Evolutionary conservation across 2,113 vertebrate species (phyloP).

Genomic region (Pyrgilauda ruficollis): DNA sequence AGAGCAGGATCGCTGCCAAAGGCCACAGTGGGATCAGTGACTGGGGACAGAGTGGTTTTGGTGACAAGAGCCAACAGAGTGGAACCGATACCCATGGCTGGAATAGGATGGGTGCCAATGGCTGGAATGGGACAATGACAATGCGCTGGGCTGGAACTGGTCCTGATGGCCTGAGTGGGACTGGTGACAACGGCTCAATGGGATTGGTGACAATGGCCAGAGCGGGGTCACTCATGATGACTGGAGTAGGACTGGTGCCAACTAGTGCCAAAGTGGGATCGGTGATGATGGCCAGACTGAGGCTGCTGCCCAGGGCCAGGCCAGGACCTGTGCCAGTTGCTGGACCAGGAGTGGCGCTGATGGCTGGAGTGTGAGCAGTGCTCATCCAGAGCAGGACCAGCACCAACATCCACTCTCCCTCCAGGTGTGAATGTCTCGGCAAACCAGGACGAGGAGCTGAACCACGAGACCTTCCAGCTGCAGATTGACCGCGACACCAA

Average conservation of each 20-base stretch:
- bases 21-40: neutral
- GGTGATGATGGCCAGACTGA: neutral
- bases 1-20: neutral
- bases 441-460: constrained; percentile 93
- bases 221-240: neutral
- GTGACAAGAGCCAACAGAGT: neutral
- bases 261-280: neutral
- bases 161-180: neutral
- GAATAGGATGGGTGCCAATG: neutral
- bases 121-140: neutral
- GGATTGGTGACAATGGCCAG: neutral
- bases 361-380: neutral
- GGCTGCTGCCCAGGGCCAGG: neutral
- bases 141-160: neutral
- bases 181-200: neutral
- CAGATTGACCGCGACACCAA: constrained; percentile 88
- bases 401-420: neutral
- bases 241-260: neutral
- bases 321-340: neutral
- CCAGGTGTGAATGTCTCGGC: constrained; percentile 92
- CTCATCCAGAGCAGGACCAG: neutral
- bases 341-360: neutral
- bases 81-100: neutral
- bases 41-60: neutral
- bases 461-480: constrained; percentile 95